Conservation (phyloP, 2,888 invertebrate species). For the Pristionchus maxplancki region DNA sequence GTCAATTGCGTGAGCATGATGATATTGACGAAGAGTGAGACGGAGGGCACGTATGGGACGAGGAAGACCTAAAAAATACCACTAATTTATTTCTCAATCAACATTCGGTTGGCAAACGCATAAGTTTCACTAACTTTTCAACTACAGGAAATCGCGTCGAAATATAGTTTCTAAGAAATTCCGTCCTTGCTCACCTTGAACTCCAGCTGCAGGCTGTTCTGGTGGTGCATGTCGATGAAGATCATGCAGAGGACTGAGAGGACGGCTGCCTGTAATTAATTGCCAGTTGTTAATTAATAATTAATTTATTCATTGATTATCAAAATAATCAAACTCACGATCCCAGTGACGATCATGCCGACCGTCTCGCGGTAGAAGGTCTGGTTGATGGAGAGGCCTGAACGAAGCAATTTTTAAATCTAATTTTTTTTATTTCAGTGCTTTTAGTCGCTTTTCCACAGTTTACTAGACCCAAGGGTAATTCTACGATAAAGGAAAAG, state of each 20-base stretch:
- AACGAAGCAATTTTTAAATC: too few relatives aligned
- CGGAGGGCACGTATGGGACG: conserved; percentile 91
- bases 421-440: too few relatives aligned
- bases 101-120: neutral
- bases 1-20: conserved; percentile 94
- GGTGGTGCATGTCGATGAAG: conserved; percentile 65
- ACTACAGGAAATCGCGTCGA: neutral
- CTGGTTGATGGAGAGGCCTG: conserved; percentile 4
- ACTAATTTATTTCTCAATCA: neutral
- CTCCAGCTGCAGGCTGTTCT: conserved; percentile 60
- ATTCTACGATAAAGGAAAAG: too few relatives aligned
- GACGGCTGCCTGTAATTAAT: neutral
- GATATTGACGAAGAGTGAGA: conserved; percentile 92
- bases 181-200: conserved; percentile 62
- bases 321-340: neutral
- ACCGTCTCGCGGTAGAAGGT: neutral
- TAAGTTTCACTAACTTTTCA: neutral
- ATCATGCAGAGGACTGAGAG: conserved; percentile 57
- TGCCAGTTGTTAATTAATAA: neutral
- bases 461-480: too few relatives aligned
- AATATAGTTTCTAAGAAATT: neutral
- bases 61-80: conserved; percentile 85
- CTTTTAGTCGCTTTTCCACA: too few relatives aligned
- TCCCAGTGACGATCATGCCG: neutral
- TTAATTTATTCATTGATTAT: neutral